Conservation (phyloP, 2,888 invertebrate genomes). For the Pseudococcus longispinus region DNA sequence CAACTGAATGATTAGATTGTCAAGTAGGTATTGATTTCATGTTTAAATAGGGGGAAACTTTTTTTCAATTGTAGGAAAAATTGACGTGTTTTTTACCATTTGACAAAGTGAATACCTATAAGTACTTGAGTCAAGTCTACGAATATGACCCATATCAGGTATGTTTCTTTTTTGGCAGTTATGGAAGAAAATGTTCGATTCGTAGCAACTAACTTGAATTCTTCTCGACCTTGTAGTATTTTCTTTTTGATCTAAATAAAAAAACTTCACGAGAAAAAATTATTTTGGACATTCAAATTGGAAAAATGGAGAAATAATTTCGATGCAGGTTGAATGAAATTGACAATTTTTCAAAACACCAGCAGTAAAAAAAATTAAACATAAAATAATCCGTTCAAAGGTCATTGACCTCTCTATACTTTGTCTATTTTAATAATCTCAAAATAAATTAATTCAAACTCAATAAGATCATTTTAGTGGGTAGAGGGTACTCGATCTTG, state of each 20-base stretch:
- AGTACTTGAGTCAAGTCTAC: neutral
- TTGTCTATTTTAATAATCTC: too few relatives aligned
- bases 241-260: neutral
- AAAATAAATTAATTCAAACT: too few relatives aligned
- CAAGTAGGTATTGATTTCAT: neutral
- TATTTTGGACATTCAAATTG: too few relatives aligned
- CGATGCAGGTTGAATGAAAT: too few relatives aligned
- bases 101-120: neutral
- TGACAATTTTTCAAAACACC: too few relatives aligned
- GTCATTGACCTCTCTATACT: too few relatives aligned
- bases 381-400: too few relatives aligned
- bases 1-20: neutral
- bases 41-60: neutral
- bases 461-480: too few relatives aligned
- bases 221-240: neutral
- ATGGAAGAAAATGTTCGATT: neutral
- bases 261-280: too few relatives aligned
- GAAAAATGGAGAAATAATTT: neutral
- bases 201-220: too few relatives aligned
- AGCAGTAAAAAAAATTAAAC: too few relatives aligned
- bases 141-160: neutral
- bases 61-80: neutral
- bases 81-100: neutral
- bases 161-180: neutral
- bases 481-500: too few relatives aligned